Evolutionary conservation across 2,888 invertebrate species (phyloP).

Genomic region (Melanostoma mellinum): DNA sequence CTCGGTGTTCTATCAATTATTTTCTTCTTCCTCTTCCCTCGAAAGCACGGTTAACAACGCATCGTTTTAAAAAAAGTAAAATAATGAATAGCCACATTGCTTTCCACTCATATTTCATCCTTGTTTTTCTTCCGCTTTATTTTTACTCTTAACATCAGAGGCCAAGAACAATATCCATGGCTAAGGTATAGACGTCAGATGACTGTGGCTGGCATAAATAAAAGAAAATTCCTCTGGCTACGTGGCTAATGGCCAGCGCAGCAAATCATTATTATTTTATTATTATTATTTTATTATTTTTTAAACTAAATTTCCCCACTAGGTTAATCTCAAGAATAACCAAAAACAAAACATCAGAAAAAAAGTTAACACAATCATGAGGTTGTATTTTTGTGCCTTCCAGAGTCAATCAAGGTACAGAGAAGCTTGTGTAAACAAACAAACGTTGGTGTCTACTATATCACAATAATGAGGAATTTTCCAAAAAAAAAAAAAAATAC

Average conservation of each 20-base stretch:
- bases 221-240: conserved; percentile 52
- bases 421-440: conserved; percentile 36
- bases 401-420: conserved; percentile 51
- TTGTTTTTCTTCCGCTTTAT: conserved; percentile 16
- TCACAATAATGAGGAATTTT: conserved; percentile 29
- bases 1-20: conserved; percentile 32
- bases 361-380: conserved; percentile 18
- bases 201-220: conserved; percentile 39
- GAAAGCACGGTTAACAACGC: conserved; percentile 46
- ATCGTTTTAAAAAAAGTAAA: conserved; percentile 47
- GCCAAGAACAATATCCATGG: conserved; percentile 9
- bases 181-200: conserved; percentile 1
- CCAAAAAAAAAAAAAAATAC: conserved; percentile 11
- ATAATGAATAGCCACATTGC: conserved; percentile 57
- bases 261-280: conserved; percentile 60
- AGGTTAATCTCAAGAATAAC: conserved; percentile 23
- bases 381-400: conserved; percentile 37
- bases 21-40: conserved; percentile 4
- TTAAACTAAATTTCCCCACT: conserved; percentile 16
- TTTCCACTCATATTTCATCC: conserved; percentile 31
- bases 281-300: conserved; percentile 58
- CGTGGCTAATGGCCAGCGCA: conserved; percentile 57
- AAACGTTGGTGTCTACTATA: conserved; percentile 18
- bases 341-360: conserved; percentile 3
- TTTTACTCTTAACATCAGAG: conserved; percentile 16